Percentiles rank a stretch among this genome's conserved stretches.
phyloP scores from a whole-genome alignment of 2,113 vertebrate species.

The Vombatus ursinus region DNA sequence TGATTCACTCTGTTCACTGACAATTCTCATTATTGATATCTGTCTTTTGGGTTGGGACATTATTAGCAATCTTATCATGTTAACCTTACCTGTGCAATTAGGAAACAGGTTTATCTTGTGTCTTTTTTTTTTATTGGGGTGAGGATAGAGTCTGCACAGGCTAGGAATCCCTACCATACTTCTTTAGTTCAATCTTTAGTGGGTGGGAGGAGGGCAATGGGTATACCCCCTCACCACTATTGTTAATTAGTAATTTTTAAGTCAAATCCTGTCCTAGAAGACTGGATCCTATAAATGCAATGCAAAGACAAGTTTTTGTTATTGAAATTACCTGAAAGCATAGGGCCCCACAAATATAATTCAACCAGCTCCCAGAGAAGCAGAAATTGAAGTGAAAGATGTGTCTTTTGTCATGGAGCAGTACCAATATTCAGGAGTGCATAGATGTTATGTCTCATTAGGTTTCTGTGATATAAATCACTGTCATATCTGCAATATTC shows the following conservation, averaged over 20 bases:
- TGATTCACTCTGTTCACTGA: not conserved
- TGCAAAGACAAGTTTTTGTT: constrained; percentile 38
- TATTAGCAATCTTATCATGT: not conserved
- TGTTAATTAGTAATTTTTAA: not conserved
- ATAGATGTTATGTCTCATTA: constrained; percentile 38
- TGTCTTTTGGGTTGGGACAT: not conserved
- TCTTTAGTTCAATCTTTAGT: not conserved
- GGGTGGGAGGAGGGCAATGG: not conserved
- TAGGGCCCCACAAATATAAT: constrained; percentile 28
- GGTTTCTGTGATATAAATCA: constrained; percentile 38
- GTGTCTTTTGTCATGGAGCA: constrained; percentile 16
- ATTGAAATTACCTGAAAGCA: not conserved
- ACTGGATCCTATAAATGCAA: constrained; percentile 1
- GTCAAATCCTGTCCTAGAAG: not conserved
- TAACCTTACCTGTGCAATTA: not conserved
- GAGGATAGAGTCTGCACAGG: not conserved
- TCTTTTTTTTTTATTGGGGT: not conserved
- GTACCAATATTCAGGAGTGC: not conserved
- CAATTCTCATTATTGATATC: not conserved
- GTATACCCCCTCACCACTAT: constrained; percentile 16
- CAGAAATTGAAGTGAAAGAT: constrained; percentile 46
- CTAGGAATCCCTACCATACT: not conserved
- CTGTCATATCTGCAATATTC: not conserved
- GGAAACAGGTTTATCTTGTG: not conserved
- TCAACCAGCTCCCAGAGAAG: not conserved